These are phyloP conservation scores for Helogale parvula DNA, from an alignment of 2,113 vertebrate species.

Conservation along the genomic window DNA sequence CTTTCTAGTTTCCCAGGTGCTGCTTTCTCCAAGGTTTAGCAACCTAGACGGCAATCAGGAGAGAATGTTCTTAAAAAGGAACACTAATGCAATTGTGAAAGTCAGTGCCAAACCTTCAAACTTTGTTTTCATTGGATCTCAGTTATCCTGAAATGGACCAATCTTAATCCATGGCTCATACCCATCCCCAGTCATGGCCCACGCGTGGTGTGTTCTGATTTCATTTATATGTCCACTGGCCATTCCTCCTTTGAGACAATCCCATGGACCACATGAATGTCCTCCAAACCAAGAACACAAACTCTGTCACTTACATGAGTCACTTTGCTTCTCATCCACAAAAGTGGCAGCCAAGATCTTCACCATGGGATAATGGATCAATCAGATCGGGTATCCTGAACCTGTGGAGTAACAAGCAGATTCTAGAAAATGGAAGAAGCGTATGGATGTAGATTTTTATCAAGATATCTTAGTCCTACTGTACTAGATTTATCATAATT, in stretches of 20 bases:
- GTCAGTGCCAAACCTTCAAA: not conserved
- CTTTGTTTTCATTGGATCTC: not conserved
- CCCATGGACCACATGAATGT: not conserved
- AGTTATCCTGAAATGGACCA: not conserved
- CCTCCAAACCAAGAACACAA: not conserved
- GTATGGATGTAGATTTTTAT: not conserved
- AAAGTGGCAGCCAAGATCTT: not conserved
- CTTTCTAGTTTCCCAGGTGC: accelerated
- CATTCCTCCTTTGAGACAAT: not conserved
- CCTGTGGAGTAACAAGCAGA: not conserved
- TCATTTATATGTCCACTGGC: not conserved
- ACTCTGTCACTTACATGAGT: not conserved
- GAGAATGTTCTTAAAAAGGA: not conserved
- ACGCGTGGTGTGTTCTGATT: accelerated
- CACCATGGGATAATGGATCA: accelerated
- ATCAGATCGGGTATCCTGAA: accelerated
- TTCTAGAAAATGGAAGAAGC: not conserved
- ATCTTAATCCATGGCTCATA: not conserved
- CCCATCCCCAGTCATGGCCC: not conserved
- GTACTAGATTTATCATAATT: not conserved
- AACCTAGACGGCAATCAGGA: not conserved
- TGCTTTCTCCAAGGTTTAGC: not conserved
- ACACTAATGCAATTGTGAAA: not conserved
- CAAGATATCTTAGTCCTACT: not conserved
- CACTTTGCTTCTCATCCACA: not conserved